A percentile compares a stretch with the other conserved stretches of the same genome.
Evolutionary conservation across 2,797 vertebrate genomes (phyloP).

Genomic region (Synaphobranchus kaupii): DNA sequence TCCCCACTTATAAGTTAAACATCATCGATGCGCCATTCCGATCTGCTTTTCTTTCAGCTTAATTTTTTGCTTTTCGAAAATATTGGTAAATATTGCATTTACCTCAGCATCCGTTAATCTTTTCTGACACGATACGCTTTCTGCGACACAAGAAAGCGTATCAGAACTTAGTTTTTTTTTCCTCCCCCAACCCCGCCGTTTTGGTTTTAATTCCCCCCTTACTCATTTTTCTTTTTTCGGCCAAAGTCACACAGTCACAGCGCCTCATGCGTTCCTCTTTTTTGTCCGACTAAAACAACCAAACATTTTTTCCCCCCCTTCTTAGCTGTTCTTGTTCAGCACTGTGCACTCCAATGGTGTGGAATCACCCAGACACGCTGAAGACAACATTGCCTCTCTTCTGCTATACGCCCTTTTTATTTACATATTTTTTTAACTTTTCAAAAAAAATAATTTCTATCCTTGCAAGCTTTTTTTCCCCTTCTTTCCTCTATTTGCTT

Average conservation of each 20-base stretch:
- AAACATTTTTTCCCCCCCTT: conserved; percentile 84
- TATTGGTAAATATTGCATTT: no score
- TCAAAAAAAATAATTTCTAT: conserved; percentile 61
- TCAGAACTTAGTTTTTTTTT: conserved; percentile 56
- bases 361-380: conserved; percentile 86
- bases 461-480: conserved; percentile 72
- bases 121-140: conserved; percentile 75
- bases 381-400: conserved; percentile 75
- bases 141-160: conserved; percentile 70
- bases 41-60: conserved; percentile 61
- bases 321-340: conserved; percentile 92
- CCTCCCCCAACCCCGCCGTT: no score
- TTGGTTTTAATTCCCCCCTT: conserved; percentile 58
- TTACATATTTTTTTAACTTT: conserved; percentile 55
- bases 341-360: conserved; percentile 89
- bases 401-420: conserved; percentile 67
- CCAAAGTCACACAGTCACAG: conserved; percentile 67
- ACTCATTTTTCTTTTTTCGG: conserved; percentile 52
- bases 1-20: conserved; percentile 72
- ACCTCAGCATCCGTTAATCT: conserved; percentile 59
- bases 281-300: conserved; percentile 86
- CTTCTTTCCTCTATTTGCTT: conserved; percentile 77
- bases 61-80: conserved; percentile 57
- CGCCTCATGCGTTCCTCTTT: conserved; percentile 84
- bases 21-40: conserved; percentile 69